Base-by-base conservation (phyloP, 2,797 vertebrate genomes). In the Eulemur mongoz region DNA sequence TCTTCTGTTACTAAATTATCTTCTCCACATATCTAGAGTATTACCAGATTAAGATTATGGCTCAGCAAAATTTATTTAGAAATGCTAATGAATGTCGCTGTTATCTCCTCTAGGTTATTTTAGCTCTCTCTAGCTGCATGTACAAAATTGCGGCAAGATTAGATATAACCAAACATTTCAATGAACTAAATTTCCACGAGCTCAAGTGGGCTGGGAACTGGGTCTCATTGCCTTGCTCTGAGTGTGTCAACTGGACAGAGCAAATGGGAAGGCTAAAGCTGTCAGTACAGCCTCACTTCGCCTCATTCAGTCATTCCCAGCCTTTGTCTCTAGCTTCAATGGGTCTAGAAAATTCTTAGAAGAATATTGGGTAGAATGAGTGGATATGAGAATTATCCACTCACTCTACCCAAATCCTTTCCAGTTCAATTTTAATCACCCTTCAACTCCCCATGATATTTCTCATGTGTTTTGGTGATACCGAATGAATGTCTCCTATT, bases 1-100 rank as follows among this genome's bases (percentile, higher is more conserved):
- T 86, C 78, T 91, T 89, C n/a, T 93, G 69, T 85, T 93, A 91
- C 54, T 92, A 63, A 97, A 88, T 95, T 69, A 91, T 85, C 79
- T 97, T 96, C 80, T 81, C 59, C 94, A 14, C 32, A 27, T 70
- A 84, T 65, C 27, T 72, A 85, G 57, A 70, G 73, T 91, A 89
- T 79, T 93, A 25, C 35, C 30, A 85, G n/a, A 78, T 57, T 82
- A 85, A 94, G 78, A 94, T 81, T 84, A 81, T 61, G 93, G 59
- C 20, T 92, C 63, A 89, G 32, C 0, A 40, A 86, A 76, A 83
- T 57, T 82, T 59, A 93, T 72, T 82, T 95, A 93, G 88, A 75
- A 75, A 72, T 93, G 69, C 32, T 91, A 83, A 85, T 83, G 70
- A 78, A 59, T 81, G 7, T 43, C 82, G 93, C 72, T 79, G 13